phyloP scores from a whole-genome alignment of 2,888 invertebrate genomes.

The Apodemia duryi region DNA sequence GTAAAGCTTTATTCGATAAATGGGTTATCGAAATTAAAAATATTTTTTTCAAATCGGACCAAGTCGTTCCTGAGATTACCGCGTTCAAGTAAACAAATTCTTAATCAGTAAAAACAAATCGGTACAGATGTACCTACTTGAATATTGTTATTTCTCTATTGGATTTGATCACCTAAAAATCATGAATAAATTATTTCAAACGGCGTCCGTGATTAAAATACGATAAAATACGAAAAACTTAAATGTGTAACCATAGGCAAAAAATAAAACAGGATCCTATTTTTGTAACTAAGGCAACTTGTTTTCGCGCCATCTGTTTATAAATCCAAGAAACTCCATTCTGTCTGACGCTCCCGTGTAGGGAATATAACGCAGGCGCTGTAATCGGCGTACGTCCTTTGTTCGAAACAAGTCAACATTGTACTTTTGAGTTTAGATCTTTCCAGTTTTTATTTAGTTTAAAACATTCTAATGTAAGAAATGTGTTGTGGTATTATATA shows the following conservation, averaged over 20 bases:
- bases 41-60: no score
- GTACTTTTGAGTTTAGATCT: conserved; percentile 62
- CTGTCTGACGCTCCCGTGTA: conserved; percentile 60
- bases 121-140: no score
- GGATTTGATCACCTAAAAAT: no score
- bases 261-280: not conserved
- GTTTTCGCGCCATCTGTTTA: conserved; percentile 61
- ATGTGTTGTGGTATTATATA: conserved; percentile 46
- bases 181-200: no score
- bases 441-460: conserved; percentile 52
- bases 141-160: no score
- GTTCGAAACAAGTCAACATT: conserved; percentile 79
- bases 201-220: no score
- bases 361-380: conserved; percentile 74
- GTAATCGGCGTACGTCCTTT: conserved; percentile 77
- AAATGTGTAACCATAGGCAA: not conserved
- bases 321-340: conserved; percentile 39
- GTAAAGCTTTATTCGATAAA: no score
- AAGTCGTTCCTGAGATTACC: no score
- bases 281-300: not conserved
- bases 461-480: conserved; percentile 52
- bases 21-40: no score
- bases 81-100: no score
- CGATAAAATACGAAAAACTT: no score
- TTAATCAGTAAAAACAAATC: no score